Base-by-base conservation (phyloP, 2,797 vertebrate species). In the Manis crassicaudata region DNA sequence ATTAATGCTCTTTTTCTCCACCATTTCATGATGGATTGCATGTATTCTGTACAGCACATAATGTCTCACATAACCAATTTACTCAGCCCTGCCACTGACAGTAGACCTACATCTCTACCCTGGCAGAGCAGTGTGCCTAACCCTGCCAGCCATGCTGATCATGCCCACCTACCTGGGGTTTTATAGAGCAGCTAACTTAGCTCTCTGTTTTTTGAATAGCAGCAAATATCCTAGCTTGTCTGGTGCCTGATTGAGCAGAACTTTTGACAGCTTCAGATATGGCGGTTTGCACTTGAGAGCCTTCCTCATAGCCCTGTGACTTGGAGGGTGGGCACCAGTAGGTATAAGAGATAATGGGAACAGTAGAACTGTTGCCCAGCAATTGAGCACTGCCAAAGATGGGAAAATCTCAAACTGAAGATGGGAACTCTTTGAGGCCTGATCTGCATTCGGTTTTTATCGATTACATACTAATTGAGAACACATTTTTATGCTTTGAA, bases 401-500 rank as follows among this genome's bases (percentile, higher is more conserved):
- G 86, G 72, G 72, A 43, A 79, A 37, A 52, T 92, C 27, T 83
- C 85, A 52, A 88, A 62, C 70, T 63, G 58, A 79, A 79, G 72
- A 85, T 62, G 80, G 77, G 75, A 65, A 88, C 52, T 88, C 86
- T 68, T 60, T 85, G 82, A 35, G 56, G 76, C 37, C 62, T 40
- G 17, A 46, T 43, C 54, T 95, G 56, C 83, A 37, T 95, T 94
- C 93, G 86, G 67, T 54, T 92, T 91, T 95, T 84, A 90, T 94
- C 60, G 46, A 50, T 92, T 88, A 52, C 83, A 88, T 96, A 70
- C 54, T 97, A 95, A 97, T 88, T 96, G 88, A 70, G 89, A 96
- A 85, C 75, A 95, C 21, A 73, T 96, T 96, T 92, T 89, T 67
- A 40, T 87, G 86, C 88, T 93, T 96, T 95, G 88, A 95, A 89